Base-by-base conservation (phyloP, 2,113 vertebrate species). In the Paradoxurus hermaphroditus region DNA sequence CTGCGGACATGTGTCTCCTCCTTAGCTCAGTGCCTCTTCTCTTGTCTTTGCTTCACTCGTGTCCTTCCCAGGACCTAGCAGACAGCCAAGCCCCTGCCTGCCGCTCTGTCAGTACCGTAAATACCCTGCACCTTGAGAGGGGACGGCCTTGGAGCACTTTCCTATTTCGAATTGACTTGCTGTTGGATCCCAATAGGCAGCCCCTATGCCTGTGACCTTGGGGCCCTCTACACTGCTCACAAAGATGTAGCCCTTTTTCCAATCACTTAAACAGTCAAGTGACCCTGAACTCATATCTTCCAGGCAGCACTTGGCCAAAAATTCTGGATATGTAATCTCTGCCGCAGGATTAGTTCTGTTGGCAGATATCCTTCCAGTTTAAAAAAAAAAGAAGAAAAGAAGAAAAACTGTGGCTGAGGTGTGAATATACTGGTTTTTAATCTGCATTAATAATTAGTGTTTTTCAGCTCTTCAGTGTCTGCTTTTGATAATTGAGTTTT, bases 381-480 rank as follows among this genome's bases (percentile, higher is more conserved):
- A 44, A 70, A 94, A 77, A 44, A 73, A 70, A 63, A 65, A 92
- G 78, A 27, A 7, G 29, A 44, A 96, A 51, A 59, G 73, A 56
- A n/a, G n/a, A n/a, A n/a, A n/a, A 63, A 89, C 78, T 41, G 46
- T 29, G 36, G 31, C 36, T 85, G 44, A 96, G 86, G 96, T 86
- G 23, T 94, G 91, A 86, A 29, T 75, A 75, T 11, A 44, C 34
- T 75, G 79, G 11, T 51, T 92, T 97, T 89, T 91, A 79, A 91
- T 93, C 86, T 93, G 34, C 39, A 78, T 63, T 81, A 85, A 81
- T 91, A 89, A 97, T 96, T 94, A 93, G 23, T 67, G 68, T 96
- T 97, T 97, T 92, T 78, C 72, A 96, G 87, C 44, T 90, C 92
- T 29, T 65, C 36, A 7, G 6, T 86, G 86, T 95, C 86, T 91